Percentiles rank a stretch among this genome's conserved stretches.
These are phyloP conservation scores for Drosophila parthenogenetica DNA, from an alignment of 2,888 invertebrate genomes.

Conservation along the genomic window DNA sequence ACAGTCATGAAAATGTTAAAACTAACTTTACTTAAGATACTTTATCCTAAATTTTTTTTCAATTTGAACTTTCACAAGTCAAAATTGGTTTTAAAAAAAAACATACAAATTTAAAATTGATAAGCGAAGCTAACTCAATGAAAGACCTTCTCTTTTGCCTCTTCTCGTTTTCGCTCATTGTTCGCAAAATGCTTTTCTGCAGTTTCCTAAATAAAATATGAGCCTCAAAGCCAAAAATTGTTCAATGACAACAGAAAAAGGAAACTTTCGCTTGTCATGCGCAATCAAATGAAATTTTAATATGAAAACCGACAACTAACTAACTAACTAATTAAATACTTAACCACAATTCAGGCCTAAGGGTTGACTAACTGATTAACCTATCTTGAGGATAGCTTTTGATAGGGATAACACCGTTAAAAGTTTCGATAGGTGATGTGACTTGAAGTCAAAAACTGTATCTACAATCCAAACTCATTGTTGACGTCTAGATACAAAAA, in stretches of 20 bases:
- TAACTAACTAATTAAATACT: conserved; percentile 7
- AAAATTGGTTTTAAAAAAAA: background rate
- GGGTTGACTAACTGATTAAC: conserved; percentile 1
- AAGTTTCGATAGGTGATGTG: conserved; percentile 30
- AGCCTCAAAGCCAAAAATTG: conserved; percentile 13
- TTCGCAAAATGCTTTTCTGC: conserved; percentile 10
- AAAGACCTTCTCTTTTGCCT: background rate
- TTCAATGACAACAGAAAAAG: conserved; percentile 27
- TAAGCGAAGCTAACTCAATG: background rate
- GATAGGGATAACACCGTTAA: conserved; percentile 10
- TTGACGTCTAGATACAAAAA: background rate
- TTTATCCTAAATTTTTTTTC: background rate
- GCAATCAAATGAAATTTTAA: conserved; percentile 1
- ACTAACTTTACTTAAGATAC: background rate
- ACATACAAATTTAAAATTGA: conserved; percentile 15
- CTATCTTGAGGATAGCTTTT: background rate
- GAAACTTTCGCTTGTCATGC: conserved; percentile 10
- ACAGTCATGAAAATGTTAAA: background rate
- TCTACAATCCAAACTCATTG: background rate
- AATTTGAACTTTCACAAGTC: background rate
- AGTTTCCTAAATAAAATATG: conserved; percentile 34
- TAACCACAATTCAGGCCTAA: background rate
- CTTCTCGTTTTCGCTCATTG: background rate
- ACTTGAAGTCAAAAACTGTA: background rate
- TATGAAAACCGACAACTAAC: conserved; percentile 1